These are phyloP conservation scores for Hydrocynus forskahlii DNA, from an alignment of 2,797 vertebrate genomes.

Conservation along the genomic window DNA sequence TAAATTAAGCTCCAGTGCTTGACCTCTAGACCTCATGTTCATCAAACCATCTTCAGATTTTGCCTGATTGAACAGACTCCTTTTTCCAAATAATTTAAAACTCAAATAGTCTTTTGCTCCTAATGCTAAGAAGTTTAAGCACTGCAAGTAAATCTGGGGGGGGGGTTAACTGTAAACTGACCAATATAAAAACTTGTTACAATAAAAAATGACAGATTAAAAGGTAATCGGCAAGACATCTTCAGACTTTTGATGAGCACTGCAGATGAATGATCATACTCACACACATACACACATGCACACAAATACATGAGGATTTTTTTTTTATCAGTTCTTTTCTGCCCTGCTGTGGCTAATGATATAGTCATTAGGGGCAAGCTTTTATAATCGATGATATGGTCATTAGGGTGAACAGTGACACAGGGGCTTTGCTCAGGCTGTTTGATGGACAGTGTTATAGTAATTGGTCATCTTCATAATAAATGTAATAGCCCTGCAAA, in stretches of 20 bases:
- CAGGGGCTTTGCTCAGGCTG: conserved; percentile 35
- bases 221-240: too few species aligned
- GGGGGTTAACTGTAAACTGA: background rate
- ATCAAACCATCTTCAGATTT: too few species aligned
- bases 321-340: background rate
- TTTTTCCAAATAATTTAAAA: too few species aligned
- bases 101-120: too few species aligned
- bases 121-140: too few species aligned
- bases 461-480: conserved; percentile 61
- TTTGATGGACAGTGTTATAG: conserved; percentile 62
- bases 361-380: conserved; percentile 48
- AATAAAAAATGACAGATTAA: too few species aligned
- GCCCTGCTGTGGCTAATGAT: conserved; percentile 56
- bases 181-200: too few species aligned
- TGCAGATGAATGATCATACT: background rate
- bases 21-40: too few species aligned
- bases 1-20: too few species aligned
- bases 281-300: conserved; percentile 47
- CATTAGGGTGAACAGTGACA: conserved; percentile 40
- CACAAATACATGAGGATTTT: conserved; percentile 9
- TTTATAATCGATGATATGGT: conserved; percentile 65
- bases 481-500: conserved; percentile 57
- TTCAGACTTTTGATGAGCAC: background rate
- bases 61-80: too few species aligned
- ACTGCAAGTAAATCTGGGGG: too few species aligned